Evolutionary conservation across 1,140 invertebrate genomes (phyloP), one percentile per base, ranked within the genome.

Genomic region (Nymphalis io): DNA sequence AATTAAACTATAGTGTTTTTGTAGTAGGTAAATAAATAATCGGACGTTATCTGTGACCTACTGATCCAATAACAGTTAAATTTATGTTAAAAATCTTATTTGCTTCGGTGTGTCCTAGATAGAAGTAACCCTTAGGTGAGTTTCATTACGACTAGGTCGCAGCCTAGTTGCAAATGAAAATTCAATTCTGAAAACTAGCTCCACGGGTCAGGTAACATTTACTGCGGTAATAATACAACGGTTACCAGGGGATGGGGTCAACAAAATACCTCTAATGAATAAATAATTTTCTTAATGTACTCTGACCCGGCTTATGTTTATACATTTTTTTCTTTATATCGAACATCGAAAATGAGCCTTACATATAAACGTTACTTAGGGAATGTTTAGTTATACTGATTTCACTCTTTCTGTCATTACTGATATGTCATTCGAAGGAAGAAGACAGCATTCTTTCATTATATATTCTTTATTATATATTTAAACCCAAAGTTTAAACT

Each of bases 91-190:
- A 46, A 62, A 62, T 18, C n/a, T 46, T 62, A 44, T 62, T 27
- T 46, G 23, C 13, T n/a, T n/a, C 39, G n/a, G 60, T 62, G 27
- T 62, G 44, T 51, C 46, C 60, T 15, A 62, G 60, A 38, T 62
- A 62, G 10, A 18, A 44, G 40, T 1, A 44, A 44, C 40, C 11
- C 40, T 16, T 53, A 18, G 16, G 27, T 16, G 59, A 23, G 60
- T 16, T 48, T 51, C 33, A 63, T 63, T 53, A 51, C 53, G 42
- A 42, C 42, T 48, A 51, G 46, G 61, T 63, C 61, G 16, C 21
- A 53, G 16, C 61, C 61, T 63, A 63, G 44, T 63, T 63, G 16
- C 46, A n/a, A n/a, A 40, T 23, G 20, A 20, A 42, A 48, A 62
- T 48, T 20, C 61, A 39, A 23, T 51, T 48, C 60, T 27, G 10